phyloP scores from a whole-genome alignment of 2,113 vertebrate genomes.

The Aleadryas rufinucha region DNA sequence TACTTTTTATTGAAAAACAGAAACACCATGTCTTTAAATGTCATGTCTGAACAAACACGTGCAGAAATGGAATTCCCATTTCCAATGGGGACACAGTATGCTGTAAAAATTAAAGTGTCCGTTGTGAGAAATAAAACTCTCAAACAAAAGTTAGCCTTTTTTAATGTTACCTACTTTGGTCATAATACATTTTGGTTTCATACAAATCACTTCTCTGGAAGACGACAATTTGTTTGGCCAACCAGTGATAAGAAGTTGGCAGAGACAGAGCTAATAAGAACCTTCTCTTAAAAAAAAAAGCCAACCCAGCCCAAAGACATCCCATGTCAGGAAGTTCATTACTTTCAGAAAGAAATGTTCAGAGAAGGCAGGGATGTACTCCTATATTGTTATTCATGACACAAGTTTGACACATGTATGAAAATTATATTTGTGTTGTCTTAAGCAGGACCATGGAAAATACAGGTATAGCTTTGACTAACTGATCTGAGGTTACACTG shows the following conservation, averaged over 20 bases:
- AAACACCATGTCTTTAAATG: background rate
- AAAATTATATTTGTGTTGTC: background rate
- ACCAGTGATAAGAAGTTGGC: background rate
- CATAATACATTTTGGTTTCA: background rate
- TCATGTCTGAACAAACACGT: background rate
- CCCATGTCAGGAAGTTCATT: background rate
- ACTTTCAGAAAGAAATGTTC: background rate
- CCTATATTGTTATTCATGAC: background rate
- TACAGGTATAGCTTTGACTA: background rate
- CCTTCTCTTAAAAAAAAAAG: background rate
- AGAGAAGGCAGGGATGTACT: background rate
- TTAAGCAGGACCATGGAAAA: background rate
- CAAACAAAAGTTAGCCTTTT: background rate
- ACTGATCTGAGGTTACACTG: background rate
- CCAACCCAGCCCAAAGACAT: background rate
- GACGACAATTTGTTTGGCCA: background rate
- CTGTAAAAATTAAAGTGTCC: background rate
- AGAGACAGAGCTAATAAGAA: background rate
- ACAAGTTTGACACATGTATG: fast-evolving
- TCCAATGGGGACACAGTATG: background rate
- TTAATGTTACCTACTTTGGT: background rate
- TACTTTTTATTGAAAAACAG: background rate
- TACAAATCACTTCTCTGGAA: background rate
- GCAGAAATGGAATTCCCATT: background rate
- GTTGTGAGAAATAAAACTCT: background rate